Evolutionary conservation across 2,113 vertebrate genomes (phyloP), one percentile per base, ranked within the genome.

Genomic region (Passer domesticus): DNA sequence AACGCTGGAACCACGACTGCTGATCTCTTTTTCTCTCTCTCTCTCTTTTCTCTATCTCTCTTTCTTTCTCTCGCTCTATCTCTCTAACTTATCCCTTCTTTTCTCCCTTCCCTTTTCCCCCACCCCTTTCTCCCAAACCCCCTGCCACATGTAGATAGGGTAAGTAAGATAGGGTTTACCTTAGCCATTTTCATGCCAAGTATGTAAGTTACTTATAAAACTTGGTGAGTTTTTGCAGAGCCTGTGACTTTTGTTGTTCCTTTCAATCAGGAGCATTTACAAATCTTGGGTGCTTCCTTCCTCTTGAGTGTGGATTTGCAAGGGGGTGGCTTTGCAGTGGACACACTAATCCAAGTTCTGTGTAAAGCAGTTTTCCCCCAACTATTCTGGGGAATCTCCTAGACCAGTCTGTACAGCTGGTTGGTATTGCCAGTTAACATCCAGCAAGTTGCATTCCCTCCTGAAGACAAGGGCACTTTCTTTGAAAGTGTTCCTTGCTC

Each of bases 1-100:
- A 2, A 22, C 0, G 1, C 76, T n/a, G 31, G 24, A 66, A 44
- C 24, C 39, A 44, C 0, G 0, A 30, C 31, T 44, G 7, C 39
- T 35, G 15, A 35, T 44, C 11, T 66, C 9, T 11, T 47, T 47
- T 5, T 21, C 44, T 43, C 43, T 46, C 24, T 20, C 24, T 20
- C n/a, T 60, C 10, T 49, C 13, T 43, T 52, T 52, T n/a, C 37
- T 63, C 14, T 35, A 2, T 37, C 35, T 66, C 7, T 37, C 33
- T 47, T 13, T 49, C 66, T 49, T 50, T 30, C 25, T 49, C 59
- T 60, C 58, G 27, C 35, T 60, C 24, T 39, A 9, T 18, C 7
- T 60, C 35, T 37, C 18, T 60, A 39, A 27, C 35, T 39, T 60
- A 27, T 19, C 24, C 18, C 33, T 27, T 50, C 13, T 44, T 53